Evolutionary conservation across 1,140 invertebrate species (phyloP), one percentile per base, ranked within the genome.

Genomic region (Chlorops oryzae): DNA sequence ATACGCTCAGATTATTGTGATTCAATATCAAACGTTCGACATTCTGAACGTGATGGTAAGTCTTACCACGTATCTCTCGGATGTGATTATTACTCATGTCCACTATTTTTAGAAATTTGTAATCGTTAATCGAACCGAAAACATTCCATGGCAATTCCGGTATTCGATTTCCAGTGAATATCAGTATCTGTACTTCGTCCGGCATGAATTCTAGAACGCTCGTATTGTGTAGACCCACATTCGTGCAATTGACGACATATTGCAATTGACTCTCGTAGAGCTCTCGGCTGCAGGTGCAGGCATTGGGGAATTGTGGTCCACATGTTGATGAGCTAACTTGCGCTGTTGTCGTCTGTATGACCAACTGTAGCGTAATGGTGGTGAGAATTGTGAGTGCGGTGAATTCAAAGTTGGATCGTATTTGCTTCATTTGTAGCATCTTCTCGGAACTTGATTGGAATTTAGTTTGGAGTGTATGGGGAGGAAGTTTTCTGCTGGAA

Each of bases 61-160:
- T 75, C 68, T 88, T 87, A 2, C 87, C 87, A 56, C 79, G 78
- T 46, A 90, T 88, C 50, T 83, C 80, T 39, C 75, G 64, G n/a
- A 90, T 88, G 12, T 78, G 72, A 63, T 90, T 90, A 51, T 80
- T 84, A 20, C 82, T 85, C 82, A 90, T 84, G 56, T 90, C 86
- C 22, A 90, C 82, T 2, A 83, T 77, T 51, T 76, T 76, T 17
- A 90, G 63, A 28, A 81, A 73, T 25, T 76, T 79, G 34, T 82
- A 73, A 35, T 72, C 73, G 34, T 81, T 78, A 20, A 78, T 65
- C 34, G 73, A 79, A 2, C 86, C 86, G 62, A 90, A 87, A 2
- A 90, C 73, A 62, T 90, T 89, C 73, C 78, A 80, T 2, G 83
- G 84, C 35, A 90, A 60, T 46, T 78, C 75, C 6, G 74, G 65